Evolutionary conservation across 2,113 vertebrate species (phyloP).

Genomic region (Dasyurus viverrinus): DNA sequence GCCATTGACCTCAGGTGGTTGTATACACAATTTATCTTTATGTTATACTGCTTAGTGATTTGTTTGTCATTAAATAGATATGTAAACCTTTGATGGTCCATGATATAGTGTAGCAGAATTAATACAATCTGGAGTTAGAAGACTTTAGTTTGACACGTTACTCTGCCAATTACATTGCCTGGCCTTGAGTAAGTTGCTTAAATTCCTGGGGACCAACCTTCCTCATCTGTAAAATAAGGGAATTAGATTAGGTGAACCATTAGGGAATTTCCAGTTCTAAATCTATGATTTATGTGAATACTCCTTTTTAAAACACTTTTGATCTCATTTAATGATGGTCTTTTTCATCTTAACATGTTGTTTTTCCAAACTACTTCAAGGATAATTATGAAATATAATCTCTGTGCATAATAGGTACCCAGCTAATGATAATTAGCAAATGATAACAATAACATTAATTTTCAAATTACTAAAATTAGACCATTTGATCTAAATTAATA

Average conservation of each 20-base stretch:
- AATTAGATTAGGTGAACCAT: neutral
- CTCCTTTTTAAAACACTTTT: neutral
- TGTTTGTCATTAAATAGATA: neutral
- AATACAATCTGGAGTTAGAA: neutral
- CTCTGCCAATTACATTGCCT: neutral
- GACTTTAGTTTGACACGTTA: neutral
- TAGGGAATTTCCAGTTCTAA: neutral
- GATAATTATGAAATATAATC: neutral
- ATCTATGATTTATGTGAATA: neutral
- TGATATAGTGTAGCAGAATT: neutral
- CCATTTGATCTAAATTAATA: neutral
- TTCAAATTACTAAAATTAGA: neutral
- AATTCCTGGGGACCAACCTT: neutral
- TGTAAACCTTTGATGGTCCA: neutral
- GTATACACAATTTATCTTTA: neutral
- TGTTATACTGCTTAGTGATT: neutral
- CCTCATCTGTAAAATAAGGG: neutral
- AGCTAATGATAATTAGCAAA: neutral
- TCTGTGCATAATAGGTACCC: neutral
- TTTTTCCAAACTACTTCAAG: neutral
- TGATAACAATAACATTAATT: neutral
- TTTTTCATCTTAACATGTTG: neutral
- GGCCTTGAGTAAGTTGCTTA: neutral
- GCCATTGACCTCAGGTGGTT: neutral
- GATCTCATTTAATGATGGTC: neutral